Conservation (phyloP, 2,113 vertebrate species). For the Henicopernis longicauda region DNA sequence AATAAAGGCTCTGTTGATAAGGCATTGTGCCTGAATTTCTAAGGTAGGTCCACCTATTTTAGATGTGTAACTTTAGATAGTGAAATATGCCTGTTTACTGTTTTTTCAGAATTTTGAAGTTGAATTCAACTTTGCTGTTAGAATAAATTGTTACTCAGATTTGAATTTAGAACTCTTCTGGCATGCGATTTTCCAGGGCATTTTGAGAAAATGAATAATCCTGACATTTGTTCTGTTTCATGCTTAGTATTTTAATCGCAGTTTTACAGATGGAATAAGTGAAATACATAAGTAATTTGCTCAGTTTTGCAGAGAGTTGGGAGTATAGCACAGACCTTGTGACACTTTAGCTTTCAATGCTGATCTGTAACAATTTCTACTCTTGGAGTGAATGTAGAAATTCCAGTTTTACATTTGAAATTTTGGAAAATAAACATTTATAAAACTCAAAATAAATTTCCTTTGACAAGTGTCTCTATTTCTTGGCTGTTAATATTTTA, state of each 20-base stretch:
- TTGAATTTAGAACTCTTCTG: background rate
- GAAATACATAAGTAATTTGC: background rate
- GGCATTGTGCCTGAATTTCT: background rate
- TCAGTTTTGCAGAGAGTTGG: background rate
- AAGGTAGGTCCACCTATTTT: background rate
- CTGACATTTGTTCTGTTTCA: background rate
- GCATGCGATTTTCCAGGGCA: background rate
- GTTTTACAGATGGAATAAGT: background rate
- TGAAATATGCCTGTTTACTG: background rate
- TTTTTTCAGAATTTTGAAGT: background rate
- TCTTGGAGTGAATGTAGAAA: background rate
- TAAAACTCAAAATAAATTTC: background rate
- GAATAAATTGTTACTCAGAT: background rate
- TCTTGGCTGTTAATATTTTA: background rate
- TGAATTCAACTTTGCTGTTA: background rate
- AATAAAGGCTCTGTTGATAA: background rate
- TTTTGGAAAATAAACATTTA: background rate
- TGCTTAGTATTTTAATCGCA: background rate
- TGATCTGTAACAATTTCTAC: background rate
- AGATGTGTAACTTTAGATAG: background rate
- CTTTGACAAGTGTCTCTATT: background rate
- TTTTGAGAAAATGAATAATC: background rate
- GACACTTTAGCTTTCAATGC: background rate
- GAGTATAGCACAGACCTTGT: background rate
- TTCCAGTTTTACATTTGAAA: background rate